These are phyloP conservation scores for Chaetops frenatus DNA, from an alignment of 2,113 vertebrate genomes.

Conservation along the genomic window DNA sequence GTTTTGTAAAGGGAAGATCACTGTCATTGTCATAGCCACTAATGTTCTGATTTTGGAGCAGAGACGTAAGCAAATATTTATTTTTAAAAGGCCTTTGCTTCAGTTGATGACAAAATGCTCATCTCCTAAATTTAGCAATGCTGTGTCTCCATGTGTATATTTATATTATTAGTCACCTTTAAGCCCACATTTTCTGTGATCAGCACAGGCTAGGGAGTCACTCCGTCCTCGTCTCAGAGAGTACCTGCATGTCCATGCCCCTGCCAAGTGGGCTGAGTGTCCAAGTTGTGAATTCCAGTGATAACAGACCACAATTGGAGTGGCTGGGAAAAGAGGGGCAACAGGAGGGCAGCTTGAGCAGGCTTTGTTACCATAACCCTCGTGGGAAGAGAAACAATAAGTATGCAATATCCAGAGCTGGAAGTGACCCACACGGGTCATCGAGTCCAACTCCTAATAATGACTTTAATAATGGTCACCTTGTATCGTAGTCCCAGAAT, in stretches of 20 bases:
- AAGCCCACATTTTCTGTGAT: not conserved
- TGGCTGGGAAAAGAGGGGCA: not conserved
- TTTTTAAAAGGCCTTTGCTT: not conserved
- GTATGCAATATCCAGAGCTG: not conserved
- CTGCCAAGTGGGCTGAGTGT: not conserved
- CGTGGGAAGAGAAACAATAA: not conserved
- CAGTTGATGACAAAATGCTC: not conserved
- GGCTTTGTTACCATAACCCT: not conserved
- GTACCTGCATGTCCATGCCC: accelerated
- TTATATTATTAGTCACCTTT: not conserved
- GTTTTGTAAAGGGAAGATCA: not conserved
- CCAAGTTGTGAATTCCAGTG: not conserved
- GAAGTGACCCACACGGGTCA: not conserved
- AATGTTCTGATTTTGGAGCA: not conserved
- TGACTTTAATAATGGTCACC: not conserved
- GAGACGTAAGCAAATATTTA: not conserved
- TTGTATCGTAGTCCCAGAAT: not conserved
- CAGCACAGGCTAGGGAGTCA: not conserved
- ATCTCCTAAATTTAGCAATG: not conserved
- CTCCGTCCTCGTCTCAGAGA: not conserved
- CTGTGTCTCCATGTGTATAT: not conserved
- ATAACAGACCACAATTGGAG: not conserved
- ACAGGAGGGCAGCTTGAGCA: not conserved
- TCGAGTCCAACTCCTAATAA: not conserved
- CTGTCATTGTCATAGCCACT: not conserved